These are phyloP conservation scores for Sander lucioperca DNA, from an alignment of 2,113 vertebrate species.

Conservation along the genomic window DNA sequence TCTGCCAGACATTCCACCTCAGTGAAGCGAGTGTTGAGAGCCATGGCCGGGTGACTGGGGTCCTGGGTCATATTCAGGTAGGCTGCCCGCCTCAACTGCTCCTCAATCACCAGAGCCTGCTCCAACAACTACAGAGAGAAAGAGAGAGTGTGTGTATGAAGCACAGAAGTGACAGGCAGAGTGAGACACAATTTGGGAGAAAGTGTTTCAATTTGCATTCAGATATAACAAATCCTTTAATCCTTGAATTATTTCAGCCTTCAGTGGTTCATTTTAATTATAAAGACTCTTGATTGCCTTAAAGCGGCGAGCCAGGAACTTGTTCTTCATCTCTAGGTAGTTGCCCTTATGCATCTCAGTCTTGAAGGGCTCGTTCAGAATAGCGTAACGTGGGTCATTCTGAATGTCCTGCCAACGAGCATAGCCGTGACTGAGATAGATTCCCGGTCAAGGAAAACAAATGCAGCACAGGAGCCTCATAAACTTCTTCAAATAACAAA, in stretches of 20 bases:
- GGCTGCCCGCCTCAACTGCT: conserved; percentile 94
- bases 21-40: conserved; percentile 93
- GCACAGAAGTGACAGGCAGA: not conserved
- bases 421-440: conserved; percentile 90
- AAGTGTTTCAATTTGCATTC: conserved; percentile 25
- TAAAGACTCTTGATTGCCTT: conserved; percentile 82
- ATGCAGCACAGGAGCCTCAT: not conserved
- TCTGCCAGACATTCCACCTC: conserved; percentile 98
- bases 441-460: conserved; percentile 66
- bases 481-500: conserved; percentile 30
- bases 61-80: conserved; percentile 99
- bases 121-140: conserved; percentile 88
- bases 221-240: conserved; percentile 27
- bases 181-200: not conserved
- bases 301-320: conserved; percentile 96
- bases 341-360: conserved; percentile 97
- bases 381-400: conserved; percentile 93
- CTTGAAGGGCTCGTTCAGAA: conserved; percentile 97
- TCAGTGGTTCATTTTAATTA: not conserved
- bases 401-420: conserved; percentile 99
- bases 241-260: conserved; percentile 21
- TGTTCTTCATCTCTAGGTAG: conserved; percentile 99
- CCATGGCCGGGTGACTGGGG: conserved; percentile 95
- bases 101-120: conserved; percentile 98
- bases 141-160: not conserved